Evolutionary conservation across 2,113 vertebrate genomes (phyloP), one percentile per base, ranked within the genome.

Genomic region (Leptobrachium ailaonicum): DNA sequence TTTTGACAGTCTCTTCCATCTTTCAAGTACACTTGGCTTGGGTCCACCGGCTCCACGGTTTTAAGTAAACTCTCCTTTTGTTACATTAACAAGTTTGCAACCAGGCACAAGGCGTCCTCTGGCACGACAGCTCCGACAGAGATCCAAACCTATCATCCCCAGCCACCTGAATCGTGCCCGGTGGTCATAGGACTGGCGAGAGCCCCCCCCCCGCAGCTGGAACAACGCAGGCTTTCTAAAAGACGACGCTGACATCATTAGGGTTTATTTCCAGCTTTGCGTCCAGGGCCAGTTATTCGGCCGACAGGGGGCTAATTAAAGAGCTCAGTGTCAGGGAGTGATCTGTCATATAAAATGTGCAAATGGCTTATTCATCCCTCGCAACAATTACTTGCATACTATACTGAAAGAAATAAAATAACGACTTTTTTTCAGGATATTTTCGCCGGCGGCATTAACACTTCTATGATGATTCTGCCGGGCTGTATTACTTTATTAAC

Each of bases 21-120:
- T 94, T 95, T 94, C 92, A 95, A 94, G 93, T 95, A 92, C 94
- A 94, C 94, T 94, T 94, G 93, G 93, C 93, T 90, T 88, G 92
- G 90, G 88, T 94, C 92, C 92, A 94, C 88, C 88, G 90, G 93
- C 92, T 92, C 92, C 90, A 90, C 89, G 91, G 92, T 92, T 91
- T 92, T 94, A 94, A 94, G 93, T 94, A 94, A 95, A 94, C 92
- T 94, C 92, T 89, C 92, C 63, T 76, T 76, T 76, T 76, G 75
- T 76, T 76, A 66, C 63, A 53, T 68, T 32, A 32, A 32, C 20
- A 67, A 50, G 56, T 60, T 32, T 60, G 13, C 13, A 12, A 60
- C 56, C 10, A 60, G 56, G 56, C 6, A 11, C 11, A 11, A 4
- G 50, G 3, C 13, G 11, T 4, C 56, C 56, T 14, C 56, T 2